These are phyloP conservation scores for Drosophila neocordata DNA, from an alignment of 1,140 invertebrate species.

Conservation along the genomic window DNA sequence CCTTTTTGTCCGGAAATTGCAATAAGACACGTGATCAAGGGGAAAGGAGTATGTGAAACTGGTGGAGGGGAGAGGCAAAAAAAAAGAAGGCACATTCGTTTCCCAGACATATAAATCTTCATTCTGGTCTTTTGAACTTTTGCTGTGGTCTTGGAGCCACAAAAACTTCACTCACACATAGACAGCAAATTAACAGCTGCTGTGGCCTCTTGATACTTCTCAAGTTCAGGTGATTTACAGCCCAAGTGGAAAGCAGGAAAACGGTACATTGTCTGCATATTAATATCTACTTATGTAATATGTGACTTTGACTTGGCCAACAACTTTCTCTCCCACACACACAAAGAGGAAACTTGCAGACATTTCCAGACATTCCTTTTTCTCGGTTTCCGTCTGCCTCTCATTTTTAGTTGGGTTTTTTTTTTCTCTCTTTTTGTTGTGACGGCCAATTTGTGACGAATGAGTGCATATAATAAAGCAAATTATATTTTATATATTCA, in stretches of 20 bases:
- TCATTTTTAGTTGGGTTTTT: background rate
- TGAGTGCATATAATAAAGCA: slow-evolving; percentile 72
- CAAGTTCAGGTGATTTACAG: slow-evolving; percentile 71
- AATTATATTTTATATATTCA: slow-evolving; percentile 68
- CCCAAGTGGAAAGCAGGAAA: slow-evolving; percentile 29
- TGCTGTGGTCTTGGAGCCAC: slow-evolving; percentile 44
- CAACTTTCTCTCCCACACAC: slow-evolving; percentile 50
- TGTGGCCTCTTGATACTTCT: slow-evolving; percentile 33
- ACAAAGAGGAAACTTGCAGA: slow-evolving; percentile 28
- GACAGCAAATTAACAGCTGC: slow-evolving; percentile 72
- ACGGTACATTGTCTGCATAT: slow-evolving; percentile 67
- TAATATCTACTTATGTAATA: slow-evolving; percentile 42
- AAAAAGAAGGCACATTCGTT: slow-evolving; percentile 3
- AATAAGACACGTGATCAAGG: slow-evolving; percentile 73
- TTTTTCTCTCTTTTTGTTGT: slow-evolving; percentile 45
- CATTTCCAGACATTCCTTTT: slow-evolving; percentile 35
- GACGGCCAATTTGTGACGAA: slow-evolving; percentile 71
- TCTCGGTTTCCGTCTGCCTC: slow-evolving; percentile 13
- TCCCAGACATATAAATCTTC: slow-evolving; percentile 77
- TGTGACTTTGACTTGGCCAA: slow-evolving; percentile 41
- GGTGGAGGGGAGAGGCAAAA: no score
- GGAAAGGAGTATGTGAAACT: background rate
- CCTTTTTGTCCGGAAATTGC: slow-evolving; percentile 59
- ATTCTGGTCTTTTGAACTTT: slow-evolving; percentile 75
- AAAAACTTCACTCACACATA: slow-evolving; percentile 48